Base-by-base conservation (phyloP, 2,797 vertebrate genomes). In the Acanthurus tractus region DNA sequence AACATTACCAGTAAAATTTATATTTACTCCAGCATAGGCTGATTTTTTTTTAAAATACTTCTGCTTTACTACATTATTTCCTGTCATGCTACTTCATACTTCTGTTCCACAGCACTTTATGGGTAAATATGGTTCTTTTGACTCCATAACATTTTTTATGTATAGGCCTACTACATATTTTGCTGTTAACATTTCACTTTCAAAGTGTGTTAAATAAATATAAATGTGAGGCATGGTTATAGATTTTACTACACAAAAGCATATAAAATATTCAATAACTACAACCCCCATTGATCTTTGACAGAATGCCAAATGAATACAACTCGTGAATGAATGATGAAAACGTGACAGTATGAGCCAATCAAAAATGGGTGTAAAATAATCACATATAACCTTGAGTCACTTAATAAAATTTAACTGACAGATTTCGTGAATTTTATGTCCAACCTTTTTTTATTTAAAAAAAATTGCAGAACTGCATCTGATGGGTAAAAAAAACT, bases 371-470 rank as follows among this genome's bases (percentile, higher is more conserved):
- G 29, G 29, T 34, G 29, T 34, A 34, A 34, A 34, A 34, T 34
- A 34, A 6, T 34, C 29, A 34, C 29, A 34, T 34, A 70, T 46
- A 65, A 53, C 36, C n/a, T 25, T 0, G 23, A 74, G 44, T 89
- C 63, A 78, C 64, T 73, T 85, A 59, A 77, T 85, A 86, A 79
- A 87, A 86, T 88, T 88, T 92, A 84, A 86, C 89, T 74, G 65
- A 74, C 85, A 58, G 1, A 34, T 82, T 81, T 79, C 40, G 82
- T 85, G 52, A 86, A 78, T 78, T 82, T 36, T 63, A 78, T 44
- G 61, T 87, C 79, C 63, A 82, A 61, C 13, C 23, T 86, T 87
- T 78, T 75, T 71, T 75, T 54, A 79, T 69, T 63, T 59, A 64
- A 88, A 79, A 84, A 70, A 78, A 84, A 79, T 76, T 69, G 36